Evolutionary conservation across 2,888 invertebrate species (phyloP).

Genomic region (Synergus gifuensis): DNA sequence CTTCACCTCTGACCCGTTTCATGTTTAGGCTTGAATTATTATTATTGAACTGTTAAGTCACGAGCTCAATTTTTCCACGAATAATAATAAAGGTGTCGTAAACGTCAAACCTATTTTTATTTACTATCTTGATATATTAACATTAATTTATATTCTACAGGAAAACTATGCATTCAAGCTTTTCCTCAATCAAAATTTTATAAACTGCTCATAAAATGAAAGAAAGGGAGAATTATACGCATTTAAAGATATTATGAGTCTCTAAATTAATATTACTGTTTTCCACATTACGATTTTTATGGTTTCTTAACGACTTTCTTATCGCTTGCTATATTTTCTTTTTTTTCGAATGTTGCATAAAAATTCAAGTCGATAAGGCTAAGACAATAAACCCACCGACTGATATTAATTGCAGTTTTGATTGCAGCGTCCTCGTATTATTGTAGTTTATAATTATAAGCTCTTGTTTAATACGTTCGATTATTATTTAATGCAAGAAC

Average conservation of each 20-base stretch:
- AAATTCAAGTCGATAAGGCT: slow-evolving; percentile 60
- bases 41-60: slow-evolving; percentile 9
- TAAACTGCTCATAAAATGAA: not conserved
- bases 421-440: slow-evolving; percentile 68
- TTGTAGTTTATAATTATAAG: slow-evolving; percentile 65
- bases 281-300: not conserved
- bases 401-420: slow-evolving; percentile 71
- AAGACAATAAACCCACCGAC: slow-evolving; percentile 65
- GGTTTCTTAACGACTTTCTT: slow-evolving; percentile 25
- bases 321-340: slow-evolving; percentile 29
- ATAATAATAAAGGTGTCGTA: not conserved
- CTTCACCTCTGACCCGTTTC: slow-evolving; percentile 42
- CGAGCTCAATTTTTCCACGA: not conserved
- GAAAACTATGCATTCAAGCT: not conserved
- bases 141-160: not conserved
- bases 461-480: not conserved
- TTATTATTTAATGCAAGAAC: not conserved
- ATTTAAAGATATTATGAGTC: not conserved
- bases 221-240: not conserved
- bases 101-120: not conserved
- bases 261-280: not conserved
- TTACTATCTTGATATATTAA: not conserved
- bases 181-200: not conserved
- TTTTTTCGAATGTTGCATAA: slow-evolving; percentile 57
- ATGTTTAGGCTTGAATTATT: slow-evolving; percentile 33